Evolutionary conservation across 2,113 vertebrate species (phyloP).

Genomic region (Regulus satrapa): DNA sequence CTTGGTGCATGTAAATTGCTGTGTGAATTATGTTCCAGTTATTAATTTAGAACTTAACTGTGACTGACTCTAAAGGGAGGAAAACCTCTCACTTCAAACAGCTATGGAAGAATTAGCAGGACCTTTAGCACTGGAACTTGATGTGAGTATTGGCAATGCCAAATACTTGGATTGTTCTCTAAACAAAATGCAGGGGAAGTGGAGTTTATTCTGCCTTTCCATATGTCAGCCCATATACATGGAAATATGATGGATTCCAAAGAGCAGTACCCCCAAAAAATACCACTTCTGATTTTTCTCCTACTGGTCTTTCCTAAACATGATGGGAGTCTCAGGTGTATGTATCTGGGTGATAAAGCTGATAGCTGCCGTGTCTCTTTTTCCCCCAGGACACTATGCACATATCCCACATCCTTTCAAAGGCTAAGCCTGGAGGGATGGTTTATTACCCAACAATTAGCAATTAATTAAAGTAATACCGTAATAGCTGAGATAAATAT

Average conservation of each 20-base stretch:
- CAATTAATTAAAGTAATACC: not conserved
- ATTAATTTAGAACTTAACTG: conserved; percentile 57
- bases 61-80: not conserved
- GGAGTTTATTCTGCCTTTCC: not conserved
- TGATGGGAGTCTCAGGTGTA: not conserved
- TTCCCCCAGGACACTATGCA: not conserved
- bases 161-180: not conserved
- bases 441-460: not conserved
- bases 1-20: conserved; percentile 41
- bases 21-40: conserved; percentile 51
- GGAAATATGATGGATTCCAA: not conserved
- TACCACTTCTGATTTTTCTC: rapidly evolving
- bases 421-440: not conserved
- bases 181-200: not conserved
- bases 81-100: not conserved
- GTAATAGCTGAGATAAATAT: not conserved
- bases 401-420: not conserved
- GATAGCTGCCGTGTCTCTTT: not conserved
- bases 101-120: not conserved
- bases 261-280: not conserved
- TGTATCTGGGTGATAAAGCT: not conserved
- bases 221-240: not conserved
- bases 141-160: not conserved
- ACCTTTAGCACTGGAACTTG: not conserved
- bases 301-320: not conserved